Evolutionary conservation across 2,797 vertebrate species (phyloP).

Genomic region (Sebastes glaucus): DNA sequence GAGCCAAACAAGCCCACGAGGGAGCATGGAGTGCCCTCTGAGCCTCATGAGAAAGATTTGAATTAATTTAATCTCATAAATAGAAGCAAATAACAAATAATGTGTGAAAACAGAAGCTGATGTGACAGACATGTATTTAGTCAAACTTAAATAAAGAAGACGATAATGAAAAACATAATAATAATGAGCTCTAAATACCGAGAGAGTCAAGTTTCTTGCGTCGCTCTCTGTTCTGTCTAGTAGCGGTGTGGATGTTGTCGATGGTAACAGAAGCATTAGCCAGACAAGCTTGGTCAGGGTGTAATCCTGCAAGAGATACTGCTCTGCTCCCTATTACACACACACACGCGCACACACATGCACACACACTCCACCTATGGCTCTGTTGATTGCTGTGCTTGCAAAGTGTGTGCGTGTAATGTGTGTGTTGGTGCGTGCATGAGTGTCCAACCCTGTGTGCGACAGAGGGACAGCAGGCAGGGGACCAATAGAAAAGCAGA

Average conservation of each 20-base stretch:
- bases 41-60: neutral
- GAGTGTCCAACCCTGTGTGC: conserved; percentile 20
- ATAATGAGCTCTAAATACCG: neutral
- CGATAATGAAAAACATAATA: neutral
- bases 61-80: conserved; percentile 15
- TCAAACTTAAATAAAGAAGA: neutral
- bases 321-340: conserved; percentile 21
- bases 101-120: neutral
- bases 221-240: neutral
- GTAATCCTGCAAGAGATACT: conserved; percentile 48
- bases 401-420: neutral
- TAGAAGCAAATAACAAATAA: neutral
- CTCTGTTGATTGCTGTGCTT: conserved; percentile 18
- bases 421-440: neutral
- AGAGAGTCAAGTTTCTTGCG: neutral
- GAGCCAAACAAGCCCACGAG: conserved; percentile 18
- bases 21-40: conserved; percentile 1
- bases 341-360: conserved; percentile 10
- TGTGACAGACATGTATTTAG: neutral
- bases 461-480: conserved; percentile 34
- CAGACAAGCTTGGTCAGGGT: conserved; percentile 47
- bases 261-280: conserved; percentile 48
- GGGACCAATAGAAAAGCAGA: conserved; percentile 51
- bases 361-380: conserved; percentile 13
- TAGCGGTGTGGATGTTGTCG: conserved; percentile 32